Evolutionary conservation across 2,113 vertebrate genomes (phyloP).

Genomic region (Strigops habroptila): DNA sequence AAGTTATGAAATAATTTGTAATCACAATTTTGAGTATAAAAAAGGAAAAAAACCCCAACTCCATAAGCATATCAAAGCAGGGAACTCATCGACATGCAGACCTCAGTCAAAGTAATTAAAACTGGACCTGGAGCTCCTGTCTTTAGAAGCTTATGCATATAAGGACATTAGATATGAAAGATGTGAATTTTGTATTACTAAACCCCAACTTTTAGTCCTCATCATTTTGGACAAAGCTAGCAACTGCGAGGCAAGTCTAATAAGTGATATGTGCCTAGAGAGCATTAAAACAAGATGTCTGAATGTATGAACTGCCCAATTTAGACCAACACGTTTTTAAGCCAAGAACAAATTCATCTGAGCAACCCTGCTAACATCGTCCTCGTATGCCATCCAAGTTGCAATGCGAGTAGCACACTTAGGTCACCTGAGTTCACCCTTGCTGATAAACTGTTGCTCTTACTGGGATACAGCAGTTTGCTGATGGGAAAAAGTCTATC

Average conservation of each 20-base stretch:
- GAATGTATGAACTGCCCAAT: neutral
- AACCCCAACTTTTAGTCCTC: neutral
- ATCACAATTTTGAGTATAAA: neutral
- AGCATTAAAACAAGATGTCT: neutral
- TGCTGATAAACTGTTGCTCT: neutral
- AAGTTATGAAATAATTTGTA: neutral
- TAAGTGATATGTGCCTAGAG: neutral
- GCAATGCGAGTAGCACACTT: neutral
- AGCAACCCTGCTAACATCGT: neutral
- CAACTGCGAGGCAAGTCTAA: neutral
- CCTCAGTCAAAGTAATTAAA: neutral
- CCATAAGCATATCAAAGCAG: neutral
- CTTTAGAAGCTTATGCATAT: neutral
- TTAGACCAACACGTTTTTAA: neutral
- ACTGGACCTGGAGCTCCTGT: neutral
- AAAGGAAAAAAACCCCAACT: neutral
- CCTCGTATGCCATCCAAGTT: neutral
- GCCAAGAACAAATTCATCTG: neutral
- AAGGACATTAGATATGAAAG: neutral
- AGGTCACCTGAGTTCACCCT: neutral
- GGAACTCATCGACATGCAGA: neutral
- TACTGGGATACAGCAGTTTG: rapidly evolving
- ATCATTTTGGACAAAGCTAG: neutral
- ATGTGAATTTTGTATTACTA: neutral
- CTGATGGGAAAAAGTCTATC: neutral